Evolutionary conservation across 2,113 vertebrate species (phyloP), one percentile per base, ranked within the genome.

Genomic region (Chrysochloris asiatica): DNA sequence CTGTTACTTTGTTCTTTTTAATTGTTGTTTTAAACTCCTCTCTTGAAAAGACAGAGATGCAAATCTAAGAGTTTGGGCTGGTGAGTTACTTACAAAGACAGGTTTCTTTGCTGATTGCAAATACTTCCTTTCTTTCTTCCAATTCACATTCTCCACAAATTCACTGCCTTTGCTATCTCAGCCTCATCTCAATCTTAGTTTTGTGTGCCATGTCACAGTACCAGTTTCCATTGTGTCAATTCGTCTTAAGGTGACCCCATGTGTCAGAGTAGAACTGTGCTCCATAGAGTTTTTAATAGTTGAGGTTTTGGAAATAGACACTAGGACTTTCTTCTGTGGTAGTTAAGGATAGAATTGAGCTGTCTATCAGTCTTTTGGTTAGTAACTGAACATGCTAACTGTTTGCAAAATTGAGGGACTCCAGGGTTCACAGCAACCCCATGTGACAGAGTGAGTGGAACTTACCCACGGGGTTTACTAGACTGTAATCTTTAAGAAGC

Each of bases 21-120:
- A n/a, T n/a, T n/a, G n/a, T n/a, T n/a, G n/a, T n/a, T n/a, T n/a
- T 86, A 61, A 63, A 14, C 28, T 54, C 38, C 19, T 76, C 54
- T 69, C 76, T 88, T 69, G 41, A 78, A 90, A 92, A 36, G 36
- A 52, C 76, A 67, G 30, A 77, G 89, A 56, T 30, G 24, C 45
- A 88, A 52, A 71, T 54, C 47, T 47, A n/a, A 2, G 4, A 80
- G 41, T 38, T 61, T 86, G 45, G 24, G 71, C 38, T 28, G 69
- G 41, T 45, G 41, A 41, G 45, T 14, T 43, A 28, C 12, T 72
- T 45, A 43, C 41, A n/a, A n/a, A n/a, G n/a, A n/a, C n/a, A 28
- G 38, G 28, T 65, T n/a, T 79, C 45, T 88, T 89, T 63, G 81
- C 24, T 43, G 24, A 63, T 82, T 80, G 45, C 54, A 83, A 90